A percentile compares a stretch with the other conserved stretches of the same genome.
Conservation (phyloP, 1,140 invertebrate species). For the Meloidogyne chitwoodi region DNA sequence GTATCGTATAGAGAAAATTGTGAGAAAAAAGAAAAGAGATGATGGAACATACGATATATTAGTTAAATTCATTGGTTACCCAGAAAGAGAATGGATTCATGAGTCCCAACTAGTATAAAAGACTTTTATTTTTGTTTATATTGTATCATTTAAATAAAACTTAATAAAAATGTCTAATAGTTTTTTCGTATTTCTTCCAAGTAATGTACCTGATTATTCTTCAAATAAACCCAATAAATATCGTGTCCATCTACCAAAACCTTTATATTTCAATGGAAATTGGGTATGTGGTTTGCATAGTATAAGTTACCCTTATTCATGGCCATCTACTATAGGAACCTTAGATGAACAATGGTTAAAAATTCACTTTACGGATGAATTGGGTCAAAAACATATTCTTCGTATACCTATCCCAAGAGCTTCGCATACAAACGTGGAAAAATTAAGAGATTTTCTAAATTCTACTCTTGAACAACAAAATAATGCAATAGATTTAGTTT, state of each 20-base stretch:
- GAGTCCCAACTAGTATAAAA: conserved; percentile 12
- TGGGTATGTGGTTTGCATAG: conserved; percentile 21
- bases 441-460: neutral
- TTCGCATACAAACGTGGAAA: no score
- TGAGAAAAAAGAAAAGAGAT: neutral
- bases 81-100: no score
- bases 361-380: no score
- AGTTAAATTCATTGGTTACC: conserved; percentile 8
- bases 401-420: no score
- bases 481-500: neutral
- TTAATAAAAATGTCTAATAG: conserved; percentile 12
- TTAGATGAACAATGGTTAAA: no score
- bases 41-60: conserved; percentile 1
- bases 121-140: neutral
- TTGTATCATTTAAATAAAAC: neutral
- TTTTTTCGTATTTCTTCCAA: conserved; percentile 21
- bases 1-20: neutral
- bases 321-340: no score
- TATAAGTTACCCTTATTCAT: no score
- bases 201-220: conserved; percentile 1
- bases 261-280: conserved; percentile 1
- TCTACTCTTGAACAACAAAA: neutral
- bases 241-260: conserved; percentile 14
- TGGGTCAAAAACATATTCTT: no score
- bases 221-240: conserved; percentile 8